Evolutionary conservation across 2,113 vertebrate genomes (phyloP), one percentile per base, ranked within the genome.

Genomic region (Circaetus gallicus): DNA sequence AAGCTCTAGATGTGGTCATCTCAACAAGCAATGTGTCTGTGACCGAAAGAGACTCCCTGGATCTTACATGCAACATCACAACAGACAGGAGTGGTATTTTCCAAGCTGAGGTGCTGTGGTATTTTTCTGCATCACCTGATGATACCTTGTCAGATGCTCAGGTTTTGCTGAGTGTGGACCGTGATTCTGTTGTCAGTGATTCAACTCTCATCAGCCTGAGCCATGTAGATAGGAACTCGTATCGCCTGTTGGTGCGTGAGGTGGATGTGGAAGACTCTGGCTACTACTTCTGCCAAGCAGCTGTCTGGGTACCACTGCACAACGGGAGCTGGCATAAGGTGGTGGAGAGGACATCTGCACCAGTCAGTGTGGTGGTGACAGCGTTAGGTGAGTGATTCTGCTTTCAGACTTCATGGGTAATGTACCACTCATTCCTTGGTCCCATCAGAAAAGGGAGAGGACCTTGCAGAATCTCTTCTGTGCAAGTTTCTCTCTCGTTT

Each of bases 281-380:
- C 73, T 98, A 98, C 74, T 99, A 98, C 85, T 98, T 97, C 78
- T 99, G 98, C 95, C 97, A 97, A 53, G 98, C 98, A 93, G 97
- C 97, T 1, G 93, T 98, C 76, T 98, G 98, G 98, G 96, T 95
- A 13, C 97, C 97, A 2, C 97, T 97, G 65, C 94, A 98, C 91
- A 98, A 98, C 4, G 95, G 98, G 56, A 98, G 95, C 85, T 98
- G 98, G 98, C 93, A 98, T 42, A 98, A 98, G 65, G 98, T 98
- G 92, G 98, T 98, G 16, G 98, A 98, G 78, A 96, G 94, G 45
- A 95, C 69, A 5, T 98, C 98, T 52, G 72, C 88, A 17, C 97
- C 98, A 0, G 94, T 97, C 58, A 79, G n/a, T 3, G 98, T 98
- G 94, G 76, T 93, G 32, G 97, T 98, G 66, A 92, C 90, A 66